Base-by-base conservation (phyloP, 2,113 vertebrate genomes). In the Actinemys pallida region DNA sequence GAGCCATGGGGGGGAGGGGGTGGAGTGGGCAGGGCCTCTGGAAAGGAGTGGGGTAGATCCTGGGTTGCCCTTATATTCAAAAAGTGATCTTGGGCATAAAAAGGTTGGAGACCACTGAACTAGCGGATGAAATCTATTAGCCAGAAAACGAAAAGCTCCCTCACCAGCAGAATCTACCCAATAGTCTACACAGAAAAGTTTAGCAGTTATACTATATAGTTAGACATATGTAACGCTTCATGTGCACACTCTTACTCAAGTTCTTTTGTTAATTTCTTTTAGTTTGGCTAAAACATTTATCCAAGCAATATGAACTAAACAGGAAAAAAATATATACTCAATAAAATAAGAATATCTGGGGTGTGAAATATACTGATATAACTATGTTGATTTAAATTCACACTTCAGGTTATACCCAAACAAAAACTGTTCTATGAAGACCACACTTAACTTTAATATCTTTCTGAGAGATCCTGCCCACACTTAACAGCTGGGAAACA, bases 1-100 rank as follows among this genome's bases (percentile, higher is more conserved):
- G 5, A 54, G 53, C 19, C 19, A 1, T 5, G 3, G 53, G 19
- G 19, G 6, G 2, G 52, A 17, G 17, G 50, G 5, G 1, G 4
- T 20, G 17, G 19, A 20, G 52, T 7, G 19, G 52, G 6, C 2
- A 7, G 17, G 52, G 50, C 50, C 50, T 52, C 16, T 52, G 50
- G 50, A 17, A 17, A 52, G 16, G 16, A 16, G 16, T 52, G 5
- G 16, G 50, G 5, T 17, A 17, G 50, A 52, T 52, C 50, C 50
- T 53, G 52, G 17, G 17, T 53, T 53, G 52, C 52, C 52, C 52
- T 53, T 53, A 54, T 20, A 54, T 8, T 54, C 53, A 22, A 54
- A 54, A 54, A 54, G 20, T 54, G 20, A 54, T 22, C 53, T 4
- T 53, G 52, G 52, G 19, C 52, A 53, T 53, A 53, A 20, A 53